Conservation (phyloP, 2,888 invertebrate genomes). For the Nymphalis c-album region DNA sequence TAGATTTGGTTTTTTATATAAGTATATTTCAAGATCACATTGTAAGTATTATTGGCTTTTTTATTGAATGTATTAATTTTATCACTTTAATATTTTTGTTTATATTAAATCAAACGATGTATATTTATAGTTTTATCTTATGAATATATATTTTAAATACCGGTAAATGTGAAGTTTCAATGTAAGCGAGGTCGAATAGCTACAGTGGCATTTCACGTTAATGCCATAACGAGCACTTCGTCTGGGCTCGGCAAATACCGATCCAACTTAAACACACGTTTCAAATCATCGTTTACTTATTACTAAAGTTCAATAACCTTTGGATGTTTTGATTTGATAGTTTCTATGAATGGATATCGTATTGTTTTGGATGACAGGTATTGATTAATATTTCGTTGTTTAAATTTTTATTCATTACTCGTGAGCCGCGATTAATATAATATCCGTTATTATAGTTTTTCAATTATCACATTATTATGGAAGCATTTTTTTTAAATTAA, state of each 20-base stretch:
- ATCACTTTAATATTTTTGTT: no score
- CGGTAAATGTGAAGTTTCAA: constrained; percentile 6
- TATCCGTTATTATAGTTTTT: no score
- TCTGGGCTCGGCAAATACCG: constrained; percentile 29
- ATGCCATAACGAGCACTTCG: constrained; percentile 32
- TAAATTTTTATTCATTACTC: no score
- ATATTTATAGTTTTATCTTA: constrained; percentile 7
- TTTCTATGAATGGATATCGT: neutral
- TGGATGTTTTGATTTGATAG: neutral
- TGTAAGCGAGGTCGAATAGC: constrained; percentile 29
- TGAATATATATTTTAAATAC: constrained; percentile 8
- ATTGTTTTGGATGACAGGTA: neutral
- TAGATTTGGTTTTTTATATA: no score
- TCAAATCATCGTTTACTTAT: constrained; percentile 24
- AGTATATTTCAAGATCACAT: no score
- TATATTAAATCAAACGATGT: neutral
- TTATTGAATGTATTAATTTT: no score
- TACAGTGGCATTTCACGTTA: constrained; percentile 43
- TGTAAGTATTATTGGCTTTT: no score
- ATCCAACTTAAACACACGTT: constrained; percentile 16
- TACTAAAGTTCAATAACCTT: constrained; percentile 19
- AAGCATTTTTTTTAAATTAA: no score
- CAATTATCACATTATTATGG: no score
- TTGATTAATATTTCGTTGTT: no score
- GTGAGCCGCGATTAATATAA: no score